Evolutionary conservation across 2,797 vertebrate species (phyloP).

Genomic region (Trematomus bernacchii): DNA sequence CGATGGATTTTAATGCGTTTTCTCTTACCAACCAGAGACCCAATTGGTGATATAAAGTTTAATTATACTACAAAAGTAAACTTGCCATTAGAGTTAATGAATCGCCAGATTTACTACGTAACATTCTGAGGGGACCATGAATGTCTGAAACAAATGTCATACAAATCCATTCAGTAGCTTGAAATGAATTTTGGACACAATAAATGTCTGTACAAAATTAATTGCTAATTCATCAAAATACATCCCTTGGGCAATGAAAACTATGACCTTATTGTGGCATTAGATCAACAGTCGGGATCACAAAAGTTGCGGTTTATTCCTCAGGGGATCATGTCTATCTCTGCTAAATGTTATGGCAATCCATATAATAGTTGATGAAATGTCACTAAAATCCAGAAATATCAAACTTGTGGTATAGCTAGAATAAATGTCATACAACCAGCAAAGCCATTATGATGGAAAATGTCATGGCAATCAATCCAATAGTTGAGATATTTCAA

Average conservation of each 20-base stretch:
- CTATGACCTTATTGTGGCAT: too few relatives aligned
- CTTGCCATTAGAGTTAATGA: neutral
- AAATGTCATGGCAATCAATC: neutral
- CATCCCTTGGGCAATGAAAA: too few relatives aligned
- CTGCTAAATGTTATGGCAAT: neutral
- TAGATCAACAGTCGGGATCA: neutral
- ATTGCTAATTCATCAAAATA: too few relatives aligned
- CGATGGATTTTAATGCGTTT: slow-evolving; percentile 10
- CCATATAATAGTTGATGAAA: neutral
- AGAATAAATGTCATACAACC: neutral
- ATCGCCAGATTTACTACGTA: neutral
- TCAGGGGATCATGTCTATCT: neutral
- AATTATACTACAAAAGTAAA: neutral
- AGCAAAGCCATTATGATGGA: neutral
- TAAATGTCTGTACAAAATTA: neutral
- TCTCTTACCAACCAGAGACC: neutral
- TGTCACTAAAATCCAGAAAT: neutral
- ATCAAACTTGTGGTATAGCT: neutral
- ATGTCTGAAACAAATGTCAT: neutral
- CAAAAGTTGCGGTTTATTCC: neutral
- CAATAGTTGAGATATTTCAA: neutral
- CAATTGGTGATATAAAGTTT: neutral
- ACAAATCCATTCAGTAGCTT: neutral
- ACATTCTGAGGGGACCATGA: neutral
- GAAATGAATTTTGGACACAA: neutral